These are phyloP conservation scores for Ctenopoma kingsleyae DNA, from an alignment of 2,797 vertebrate genomes.

Conservation along the genomic window DNA sequence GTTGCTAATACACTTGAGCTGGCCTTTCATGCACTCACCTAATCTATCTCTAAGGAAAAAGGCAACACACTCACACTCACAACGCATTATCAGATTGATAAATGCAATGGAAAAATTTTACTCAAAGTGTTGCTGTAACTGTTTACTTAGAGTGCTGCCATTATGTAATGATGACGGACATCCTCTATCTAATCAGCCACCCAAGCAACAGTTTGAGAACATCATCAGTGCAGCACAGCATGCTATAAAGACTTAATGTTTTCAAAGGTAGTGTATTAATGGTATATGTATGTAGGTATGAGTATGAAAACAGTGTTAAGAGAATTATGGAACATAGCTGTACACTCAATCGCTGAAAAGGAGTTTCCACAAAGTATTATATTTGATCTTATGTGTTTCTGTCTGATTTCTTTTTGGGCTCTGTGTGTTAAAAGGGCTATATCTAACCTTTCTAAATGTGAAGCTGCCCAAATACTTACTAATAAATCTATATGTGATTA, in stretches of 20 bases:
- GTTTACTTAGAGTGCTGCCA: conserved; percentile 35
- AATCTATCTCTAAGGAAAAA: conserved; percentile 42
- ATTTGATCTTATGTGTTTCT: no score
- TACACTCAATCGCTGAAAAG: no score
- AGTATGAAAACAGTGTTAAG: background rate
- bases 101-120: conserved; percentile 34
- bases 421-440: no score
- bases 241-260: background rate
- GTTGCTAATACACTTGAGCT: conserved; percentile 68
- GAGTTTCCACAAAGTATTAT: no score
- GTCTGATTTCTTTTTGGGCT: no score
- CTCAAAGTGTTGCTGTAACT: conserved; percentile 28
- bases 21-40: conserved; percentile 63
- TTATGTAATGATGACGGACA: conserved; percentile 39
- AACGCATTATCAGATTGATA: conserved; percentile 19
- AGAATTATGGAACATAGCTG: background rate
- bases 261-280: no score
- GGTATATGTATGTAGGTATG: background rate
- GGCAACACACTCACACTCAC: conserved; percentile 30
- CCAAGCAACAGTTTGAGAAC: background rate
- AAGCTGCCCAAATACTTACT: no score
- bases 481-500: no score
- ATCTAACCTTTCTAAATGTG: no score
- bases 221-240: conserved; percentile 1
- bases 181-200: conserved; percentile 14